phyloP scores from a whole-genome alignment of 2,888 invertebrate genomes.

The Ommatoiulus sabulosus region DNA sequence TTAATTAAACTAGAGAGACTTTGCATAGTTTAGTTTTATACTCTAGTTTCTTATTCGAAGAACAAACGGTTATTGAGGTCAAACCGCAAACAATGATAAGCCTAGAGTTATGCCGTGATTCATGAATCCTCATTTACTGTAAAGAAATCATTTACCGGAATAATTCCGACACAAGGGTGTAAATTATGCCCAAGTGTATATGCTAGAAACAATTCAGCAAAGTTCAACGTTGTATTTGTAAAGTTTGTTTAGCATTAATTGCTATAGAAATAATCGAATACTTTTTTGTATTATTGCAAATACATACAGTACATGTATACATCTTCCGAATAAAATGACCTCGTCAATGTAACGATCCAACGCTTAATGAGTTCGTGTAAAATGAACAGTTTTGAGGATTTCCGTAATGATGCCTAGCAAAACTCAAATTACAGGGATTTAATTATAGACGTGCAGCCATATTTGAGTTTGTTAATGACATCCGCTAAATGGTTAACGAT shows the following conservation, averaged over 20 bases:
- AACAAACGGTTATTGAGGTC: neutral
- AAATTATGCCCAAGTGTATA: no score
- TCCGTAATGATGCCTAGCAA: neutral
- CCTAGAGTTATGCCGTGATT: neutral
- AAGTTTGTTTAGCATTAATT: neutral
- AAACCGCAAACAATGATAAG: neutral
- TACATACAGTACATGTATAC: no score
- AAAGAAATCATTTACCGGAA: neutral
- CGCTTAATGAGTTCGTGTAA: neutral
- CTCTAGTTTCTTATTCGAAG: neutral
- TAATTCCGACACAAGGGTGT: neutral
- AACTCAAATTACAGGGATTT: neutral
- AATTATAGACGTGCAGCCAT: neutral
- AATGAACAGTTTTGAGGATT: neutral
- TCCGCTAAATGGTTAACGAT: no score
- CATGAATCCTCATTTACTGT: neutral
- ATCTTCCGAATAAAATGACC: neutral
- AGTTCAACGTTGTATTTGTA: neutral
- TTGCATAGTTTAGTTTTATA: neutral
- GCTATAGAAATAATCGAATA: neutral
- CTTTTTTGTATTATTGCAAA: no score
- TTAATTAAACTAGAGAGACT: neutral
- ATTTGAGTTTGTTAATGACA: no score
- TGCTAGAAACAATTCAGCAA: no score
- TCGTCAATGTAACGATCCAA: neutral